Evolutionary conservation across 2,888 invertebrate genomes (phyloP).

Genomic region (Eubasilissa splendida): DNA sequence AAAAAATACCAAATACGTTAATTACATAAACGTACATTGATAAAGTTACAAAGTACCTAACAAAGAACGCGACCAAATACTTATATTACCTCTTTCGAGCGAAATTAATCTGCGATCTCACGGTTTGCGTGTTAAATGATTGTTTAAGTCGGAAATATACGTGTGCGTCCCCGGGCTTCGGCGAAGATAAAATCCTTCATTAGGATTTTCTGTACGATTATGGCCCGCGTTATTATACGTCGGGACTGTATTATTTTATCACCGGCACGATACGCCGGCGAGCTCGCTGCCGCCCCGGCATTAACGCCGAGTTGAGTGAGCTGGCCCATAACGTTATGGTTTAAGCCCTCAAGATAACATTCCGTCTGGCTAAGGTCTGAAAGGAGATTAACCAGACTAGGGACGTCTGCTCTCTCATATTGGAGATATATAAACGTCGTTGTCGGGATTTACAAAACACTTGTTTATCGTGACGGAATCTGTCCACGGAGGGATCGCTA

Average conservation of each 20-base stretch:
- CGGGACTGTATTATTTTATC: background rate
- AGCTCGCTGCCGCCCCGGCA: background rate
- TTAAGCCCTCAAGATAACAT: slow-evolving; percentile 25
- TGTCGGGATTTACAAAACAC: background rate
- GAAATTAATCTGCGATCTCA: slow-evolving; percentile 29
- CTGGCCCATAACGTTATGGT: background rate
- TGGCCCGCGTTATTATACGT: slow-evolving; percentile 13
- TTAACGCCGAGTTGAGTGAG: background rate
- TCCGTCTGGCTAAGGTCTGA: slow-evolving; percentile 28
- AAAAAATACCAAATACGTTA: background rate
- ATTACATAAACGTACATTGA: slow-evolving; percentile 2
- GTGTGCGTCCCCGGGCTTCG: slow-evolving; percentile 8
- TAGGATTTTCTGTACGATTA: slow-evolving; percentile 25
- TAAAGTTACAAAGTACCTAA: background rate
- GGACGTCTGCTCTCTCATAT: background rate
- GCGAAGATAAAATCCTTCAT: slow-evolving; percentile 32
- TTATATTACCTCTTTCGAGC: slow-evolving; percentile 9
- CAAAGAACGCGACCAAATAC: background rate
- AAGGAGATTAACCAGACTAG: slow-evolving; percentile 22
- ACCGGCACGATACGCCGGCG: background rate
- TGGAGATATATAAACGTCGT: background rate
- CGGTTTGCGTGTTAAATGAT: slow-evolving; percentile 25
- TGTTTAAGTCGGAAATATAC: slow-evolving; percentile 15
- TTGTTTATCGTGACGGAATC: background rate
- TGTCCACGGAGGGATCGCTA: no score